Base-by-base conservation (phyloP, 2,797 vertebrate species). In the Protonibea diacanthus region DNA sequence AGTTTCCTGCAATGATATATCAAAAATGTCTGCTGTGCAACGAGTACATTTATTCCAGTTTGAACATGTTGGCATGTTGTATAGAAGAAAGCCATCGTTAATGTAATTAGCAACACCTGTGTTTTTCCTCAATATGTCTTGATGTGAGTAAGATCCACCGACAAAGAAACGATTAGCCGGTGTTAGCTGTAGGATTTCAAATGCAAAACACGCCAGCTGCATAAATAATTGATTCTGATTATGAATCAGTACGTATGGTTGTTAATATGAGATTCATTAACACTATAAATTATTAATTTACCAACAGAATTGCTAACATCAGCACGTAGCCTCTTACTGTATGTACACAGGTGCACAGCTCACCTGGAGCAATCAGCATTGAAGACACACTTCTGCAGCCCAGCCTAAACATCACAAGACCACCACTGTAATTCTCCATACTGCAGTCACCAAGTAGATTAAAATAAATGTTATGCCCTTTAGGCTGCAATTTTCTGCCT, bases 281-380 rank as follows among this genome's bases (percentile, higher is more conserved):
- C 51, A 45, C 23, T 6, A 57, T 74, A 18, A 80, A 72, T 84
- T 49, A 84, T 85, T 83, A 4, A 81, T 84, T 71, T n/a, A 64
- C n/a, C 38, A 6, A 33, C 10, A 72, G 55, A 62, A 69, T 33
- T 67, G 65, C 62, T 45, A 60, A 40, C 13, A 33, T 51, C 65
- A 61, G 59, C 52, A 51, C 2, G 48, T 3, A 29, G 53, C 53
- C 2, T 58, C 47, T 33, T 27, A 33, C 29, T 33, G 29, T 7
- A 23, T n/a, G 44, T 17, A 51, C 66, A 66, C 67, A 65, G 49
- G 60, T 67, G 49, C 60, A 68, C 67, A 10, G 5, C 73, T 73
- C 78, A 89, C 82, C 79, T 84, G 79, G 40, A 73, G 70, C 11
- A 42, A 25, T 33, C 52, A 82, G 33, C 12, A 42, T 38, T 38